These are phyloP conservation scores for Phaenicophaeus curvirostris DNA, from an alignment of 2,797 vertebrate species.

Conservation along the genomic window DNA sequence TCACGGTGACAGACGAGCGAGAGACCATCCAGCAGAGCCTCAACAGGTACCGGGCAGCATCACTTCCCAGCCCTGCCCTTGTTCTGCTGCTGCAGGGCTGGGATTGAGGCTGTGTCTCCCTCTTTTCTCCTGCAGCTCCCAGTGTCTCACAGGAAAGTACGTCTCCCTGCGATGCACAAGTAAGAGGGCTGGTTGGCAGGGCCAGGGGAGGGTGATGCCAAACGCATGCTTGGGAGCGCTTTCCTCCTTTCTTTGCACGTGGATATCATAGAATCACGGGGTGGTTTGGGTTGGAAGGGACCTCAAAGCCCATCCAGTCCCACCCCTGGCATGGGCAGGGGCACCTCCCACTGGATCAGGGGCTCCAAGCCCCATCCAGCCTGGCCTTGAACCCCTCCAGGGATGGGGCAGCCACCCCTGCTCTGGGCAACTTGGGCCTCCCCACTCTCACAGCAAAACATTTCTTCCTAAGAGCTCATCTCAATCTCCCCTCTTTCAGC, in stretches of 20 bases:
- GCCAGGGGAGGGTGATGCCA: background rate
- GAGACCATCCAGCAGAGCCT: conserved; percentile 78
- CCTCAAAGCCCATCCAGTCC: too few relatives aligned
- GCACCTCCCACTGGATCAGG: too few relatives aligned
- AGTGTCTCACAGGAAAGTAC: conserved; percentile 76
- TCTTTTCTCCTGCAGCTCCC: conserved; percentile 72
- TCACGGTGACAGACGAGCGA: background rate
- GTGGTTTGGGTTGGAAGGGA: too few relatives aligned
- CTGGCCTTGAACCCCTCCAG: too few relatives aligned
- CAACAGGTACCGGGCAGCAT: conserved; percentile 50
- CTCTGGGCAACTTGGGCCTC: too few relatives aligned
- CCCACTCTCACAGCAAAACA: too few relatives aligned
- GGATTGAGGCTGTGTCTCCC: background rate
- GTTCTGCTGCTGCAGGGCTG: accelerated
- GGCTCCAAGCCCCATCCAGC: too few relatives aligned
- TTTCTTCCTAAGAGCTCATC: too few relatives aligned
- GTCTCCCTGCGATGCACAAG: conserved; percentile 88
- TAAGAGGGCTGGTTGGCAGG: conserved; percentile 73
- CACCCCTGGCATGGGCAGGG: too few relatives aligned
- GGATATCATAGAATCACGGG: too few relatives aligned
- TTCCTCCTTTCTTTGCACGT: background rate
- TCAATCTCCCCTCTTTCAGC: too few relatives aligned
- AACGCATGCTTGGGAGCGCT: accelerated
- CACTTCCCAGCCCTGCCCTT: background rate
- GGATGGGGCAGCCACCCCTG: too few relatives aligned